Percentiles rank a stretch among this genome's conserved stretches.
These are phyloP conservation scores for Drosophila grimshawi DNA, from an alignment of 1,140 invertebrate species.

Conservation along the genomic window DNA sequence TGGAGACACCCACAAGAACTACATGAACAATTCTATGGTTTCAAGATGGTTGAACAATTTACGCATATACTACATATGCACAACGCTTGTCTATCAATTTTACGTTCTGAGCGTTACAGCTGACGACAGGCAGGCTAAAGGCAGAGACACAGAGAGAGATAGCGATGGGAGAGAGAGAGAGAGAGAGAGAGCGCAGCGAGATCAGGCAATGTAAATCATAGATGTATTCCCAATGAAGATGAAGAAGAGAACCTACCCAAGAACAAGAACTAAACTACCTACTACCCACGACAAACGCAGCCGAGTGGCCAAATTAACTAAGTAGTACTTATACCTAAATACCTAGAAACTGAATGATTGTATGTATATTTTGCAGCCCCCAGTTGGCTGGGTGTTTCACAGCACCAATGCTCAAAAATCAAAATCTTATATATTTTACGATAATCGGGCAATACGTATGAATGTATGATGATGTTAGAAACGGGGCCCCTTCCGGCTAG, in stretches of 20 bases:
- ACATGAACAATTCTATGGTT: slow-evolving; percentile 78
- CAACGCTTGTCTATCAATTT: slow-evolving; percentile 57
- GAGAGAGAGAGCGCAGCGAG: neutral
- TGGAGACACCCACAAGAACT: slow-evolving; percentile 34
- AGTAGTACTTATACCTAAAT: slow-evolving; percentile 71
- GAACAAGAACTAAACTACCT: slow-evolving; percentile 68
- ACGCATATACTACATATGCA: slow-evolving; percentile 63
- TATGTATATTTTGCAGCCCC: slow-evolving; percentile 74
- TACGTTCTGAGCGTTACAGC: slow-evolving; percentile 56
- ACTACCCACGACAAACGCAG: slow-evolving; percentile 69
- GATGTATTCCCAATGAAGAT: slow-evolving; percentile 65
- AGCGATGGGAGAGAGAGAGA: slow-evolving; percentile 6
- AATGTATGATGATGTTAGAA: slow-evolving; percentile 36
- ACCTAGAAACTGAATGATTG: slow-evolving; percentile 50
- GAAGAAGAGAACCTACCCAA: slow-evolving; percentile 65
- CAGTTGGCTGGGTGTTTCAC: slow-evolving; percentile 59
- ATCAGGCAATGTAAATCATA: slow-evolving; percentile 68
- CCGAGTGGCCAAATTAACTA: slow-evolving; percentile 80
- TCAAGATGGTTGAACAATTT: slow-evolving; percentile 80
- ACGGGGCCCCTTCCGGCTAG: slow-evolving; percentile 40
- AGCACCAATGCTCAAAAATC: slow-evolving; percentile 79
- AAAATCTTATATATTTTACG: slow-evolving; percentile 79
- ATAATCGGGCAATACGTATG: slow-evolving; percentile 43
- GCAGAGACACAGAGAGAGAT: neutral
- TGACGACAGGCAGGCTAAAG: slow-evolving; percentile 20